Evolutionary conservation across 2,888 invertebrate species (phyloP).

Genomic region (Coelopa pilipes): DNA sequence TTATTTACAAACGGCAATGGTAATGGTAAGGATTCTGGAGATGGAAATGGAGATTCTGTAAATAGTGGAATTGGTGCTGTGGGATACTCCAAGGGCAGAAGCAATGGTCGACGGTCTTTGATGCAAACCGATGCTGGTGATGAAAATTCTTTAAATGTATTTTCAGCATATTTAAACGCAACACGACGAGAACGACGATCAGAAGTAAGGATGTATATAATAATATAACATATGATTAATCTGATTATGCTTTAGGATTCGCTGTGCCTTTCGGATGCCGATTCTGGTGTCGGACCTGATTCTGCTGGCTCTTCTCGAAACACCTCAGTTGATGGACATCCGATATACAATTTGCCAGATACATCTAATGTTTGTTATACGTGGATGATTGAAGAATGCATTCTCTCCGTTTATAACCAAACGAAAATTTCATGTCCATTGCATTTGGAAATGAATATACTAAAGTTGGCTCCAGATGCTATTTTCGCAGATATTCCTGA

Average conservation of each 20-base stretch:
- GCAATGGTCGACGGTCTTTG: constrained; percentile 47
- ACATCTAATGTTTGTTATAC: constrained; percentile 71
- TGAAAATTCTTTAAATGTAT: constrained; percentile 57
- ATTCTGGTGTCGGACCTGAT: constrained; percentile 88
- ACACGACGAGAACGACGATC: constrained; percentile 58
- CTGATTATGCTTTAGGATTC: constrained; percentile 69
- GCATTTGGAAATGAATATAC: constrained; percentile 80
- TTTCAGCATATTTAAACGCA: constrained; percentile 60
- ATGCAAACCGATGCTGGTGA: constrained; percentile 54
- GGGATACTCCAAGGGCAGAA: constrained; percentile 51
- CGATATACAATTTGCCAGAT: constrained; percentile 66
- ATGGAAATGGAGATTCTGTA: constrained; percentile 56
- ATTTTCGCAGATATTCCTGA: constrained; percentile 91
- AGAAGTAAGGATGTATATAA: constrained; percentile 42
- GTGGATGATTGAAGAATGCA: constrained; percentile 97
- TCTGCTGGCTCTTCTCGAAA: constrained; percentile 83
- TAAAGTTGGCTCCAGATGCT: constrained; percentile 92
- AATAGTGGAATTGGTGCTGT: constrained; percentile 42
- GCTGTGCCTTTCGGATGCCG: constrained; percentile 79
- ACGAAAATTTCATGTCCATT: constrained; percentile 79
- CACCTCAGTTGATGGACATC: constrained; percentile 84
- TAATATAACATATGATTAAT: not conserved
- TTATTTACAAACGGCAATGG: constrained; percentile 48
- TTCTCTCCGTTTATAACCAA: constrained; percentile 84
- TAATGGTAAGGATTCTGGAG: constrained; percentile 24